Evolutionary conservation across 2,113 vertebrate genomes (phyloP).

Genomic region (Heterotilapia buettikoferi): DNA sequence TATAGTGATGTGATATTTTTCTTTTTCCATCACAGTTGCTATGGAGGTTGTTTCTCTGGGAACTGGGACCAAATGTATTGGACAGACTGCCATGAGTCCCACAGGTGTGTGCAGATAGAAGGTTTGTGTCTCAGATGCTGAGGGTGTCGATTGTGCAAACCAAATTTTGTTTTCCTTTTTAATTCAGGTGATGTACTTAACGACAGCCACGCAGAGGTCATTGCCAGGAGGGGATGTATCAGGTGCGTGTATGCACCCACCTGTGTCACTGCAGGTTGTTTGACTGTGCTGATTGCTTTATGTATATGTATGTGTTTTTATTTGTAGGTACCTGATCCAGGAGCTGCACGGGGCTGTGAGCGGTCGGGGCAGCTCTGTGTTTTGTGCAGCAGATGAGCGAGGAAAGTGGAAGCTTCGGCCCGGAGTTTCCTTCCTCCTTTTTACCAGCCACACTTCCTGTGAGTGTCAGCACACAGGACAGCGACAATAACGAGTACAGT

Average conservation of each 20-base stretch:
- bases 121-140: neutral
- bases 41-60: slow-evolving; percentile 90
- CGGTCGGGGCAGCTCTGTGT: slow-evolving; percentile 69
- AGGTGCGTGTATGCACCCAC: slow-evolving; percentile 64
- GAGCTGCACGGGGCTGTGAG: slow-evolving; percentile 73
- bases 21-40: slow-evolving; percentile 43
- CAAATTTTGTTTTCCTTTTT: neutral
- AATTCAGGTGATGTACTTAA: slow-evolving; percentile 85
- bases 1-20: neutral
- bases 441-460: slow-evolving; percentile 95
- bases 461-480: slow-evolving; percentile 44
- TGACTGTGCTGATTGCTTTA: neutral
- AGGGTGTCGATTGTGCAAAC: neutral
- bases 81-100: slow-evolving; percentile 81
- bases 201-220: slow-evolving; percentile 93
- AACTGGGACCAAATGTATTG: slow-evolving; percentile 96
- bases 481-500: accelerated
- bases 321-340: slow-evolving; percentile 83
- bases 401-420: slow-evolving; percentile 82
- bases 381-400: slow-evolving; percentile 64
- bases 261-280: neutral
- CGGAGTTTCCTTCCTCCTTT: slow-evolving; percentile 81
- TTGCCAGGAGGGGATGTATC: slow-evolving; percentile 87
- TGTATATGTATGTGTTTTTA: neutral
- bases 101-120: slow-evolving; percentile 68